A percentile compares a stretch with the other conserved stretches of the same genome.
Evolutionary conservation across 2,113 vertebrate genomes (phyloP).

Genomic region (Tychaedon coryphoeus): DNA sequence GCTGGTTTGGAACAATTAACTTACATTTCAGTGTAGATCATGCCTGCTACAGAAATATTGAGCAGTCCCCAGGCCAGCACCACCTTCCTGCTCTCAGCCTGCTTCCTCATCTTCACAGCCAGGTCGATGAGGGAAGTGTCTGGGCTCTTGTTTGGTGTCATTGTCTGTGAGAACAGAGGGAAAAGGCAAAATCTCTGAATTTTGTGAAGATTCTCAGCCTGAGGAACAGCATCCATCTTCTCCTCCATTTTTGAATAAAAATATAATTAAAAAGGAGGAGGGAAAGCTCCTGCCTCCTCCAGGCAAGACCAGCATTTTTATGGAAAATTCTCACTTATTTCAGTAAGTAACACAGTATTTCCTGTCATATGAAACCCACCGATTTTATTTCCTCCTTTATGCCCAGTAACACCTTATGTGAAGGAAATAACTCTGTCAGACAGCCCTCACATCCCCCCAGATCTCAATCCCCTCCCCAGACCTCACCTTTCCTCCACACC

Average conservation of each 20-base stretch:
- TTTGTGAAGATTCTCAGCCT: neutral
- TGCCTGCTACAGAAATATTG: slow-evolving; percentile 89
- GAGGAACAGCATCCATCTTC: fast-evolving
- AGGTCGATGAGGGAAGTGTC: slow-evolving; percentile 82
- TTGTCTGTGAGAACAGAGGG: neutral
- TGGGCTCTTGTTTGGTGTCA: slow-evolving; percentile 69
- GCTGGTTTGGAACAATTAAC: neutral
- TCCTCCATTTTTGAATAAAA: neutral
- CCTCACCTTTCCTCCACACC: neutral
- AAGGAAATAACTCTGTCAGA: neutral
- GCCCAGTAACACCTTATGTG: fast-evolving
- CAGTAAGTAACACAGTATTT: neutral
- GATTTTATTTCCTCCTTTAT: neutral
- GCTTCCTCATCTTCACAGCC: slow-evolving; percentile 88
- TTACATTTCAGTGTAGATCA: slow-evolving; percentile 96
- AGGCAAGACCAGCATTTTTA: neutral
- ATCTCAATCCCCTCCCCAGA: no score
- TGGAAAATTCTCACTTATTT: neutral
- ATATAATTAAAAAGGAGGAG: fast-evolving
- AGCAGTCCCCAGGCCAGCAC: slow-evolving; percentile 92
- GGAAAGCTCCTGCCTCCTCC: neutral
- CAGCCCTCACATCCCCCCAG: neutral
- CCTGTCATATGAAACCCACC: neutral
- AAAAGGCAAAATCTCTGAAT: neutral
- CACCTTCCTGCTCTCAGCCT: slow-evolving; percentile 86